phyloP scores from a whole-genome alignment of 2,888 invertebrate genomes.

The Cantharis lateralis region DNA sequence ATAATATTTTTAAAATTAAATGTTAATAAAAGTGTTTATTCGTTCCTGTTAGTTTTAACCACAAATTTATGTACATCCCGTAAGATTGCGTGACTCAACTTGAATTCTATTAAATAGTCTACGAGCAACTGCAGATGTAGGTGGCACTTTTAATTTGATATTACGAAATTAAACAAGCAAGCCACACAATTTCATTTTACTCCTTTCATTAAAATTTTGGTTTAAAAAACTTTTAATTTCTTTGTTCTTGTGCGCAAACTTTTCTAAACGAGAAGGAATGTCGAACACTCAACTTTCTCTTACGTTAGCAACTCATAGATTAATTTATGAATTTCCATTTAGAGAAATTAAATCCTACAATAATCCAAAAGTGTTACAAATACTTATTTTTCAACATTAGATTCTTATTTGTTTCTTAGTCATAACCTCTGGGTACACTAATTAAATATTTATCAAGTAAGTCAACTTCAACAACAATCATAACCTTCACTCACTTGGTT shows the following conservation, averaged over 20 bases:
- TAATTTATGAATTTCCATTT: not conserved
- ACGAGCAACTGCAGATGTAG: not conserved
- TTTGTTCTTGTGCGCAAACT: not conserved
- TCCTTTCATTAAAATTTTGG: not conserved
- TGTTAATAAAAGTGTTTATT: not conserved
- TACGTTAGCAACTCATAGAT: not conserved
- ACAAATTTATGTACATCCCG: conserved; percentile 1
- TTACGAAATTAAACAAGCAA: not conserved
- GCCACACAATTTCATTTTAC: not conserved
- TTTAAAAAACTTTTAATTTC: conserved; percentile 1
- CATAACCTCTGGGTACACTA: not conserved
- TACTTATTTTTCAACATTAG: not conserved
- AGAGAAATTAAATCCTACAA: not conserved
- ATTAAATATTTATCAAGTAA: not conserved
- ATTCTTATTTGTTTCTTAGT: not conserved
- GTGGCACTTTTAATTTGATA: not conserved
- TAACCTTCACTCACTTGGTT: not conserved
- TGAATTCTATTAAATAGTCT: not conserved
- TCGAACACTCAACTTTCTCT: not conserved
- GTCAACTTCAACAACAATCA: not conserved
- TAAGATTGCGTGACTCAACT: conserved; percentile 1
- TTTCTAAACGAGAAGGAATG: not conserved
- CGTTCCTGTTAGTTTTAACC: not conserved
- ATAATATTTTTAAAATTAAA: not conserved
- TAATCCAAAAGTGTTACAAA: not conserved